These are phyloP conservation scores for Mylabris sibirica DNA, from an alignment of 2,888 invertebrate species.

Conservation along the genomic window DNA sequence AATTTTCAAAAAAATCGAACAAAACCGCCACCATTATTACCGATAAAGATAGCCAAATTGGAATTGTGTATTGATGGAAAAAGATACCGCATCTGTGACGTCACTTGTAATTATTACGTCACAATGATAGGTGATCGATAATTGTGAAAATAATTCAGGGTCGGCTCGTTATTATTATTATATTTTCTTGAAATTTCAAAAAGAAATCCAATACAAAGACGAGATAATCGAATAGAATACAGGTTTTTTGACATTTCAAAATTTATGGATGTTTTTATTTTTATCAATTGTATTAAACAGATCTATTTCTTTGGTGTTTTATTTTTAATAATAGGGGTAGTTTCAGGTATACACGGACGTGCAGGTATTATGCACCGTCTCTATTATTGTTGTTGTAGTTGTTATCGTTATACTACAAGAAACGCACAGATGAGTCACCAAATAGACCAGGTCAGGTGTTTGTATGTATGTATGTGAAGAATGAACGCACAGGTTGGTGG, in stretches of 20 bases:
- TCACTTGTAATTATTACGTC: background rate
- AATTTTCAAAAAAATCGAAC: background rate
- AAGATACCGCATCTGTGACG: background rate
- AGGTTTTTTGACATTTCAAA: background rate
- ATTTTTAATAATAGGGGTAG: background rate
- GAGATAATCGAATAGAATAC: no score
- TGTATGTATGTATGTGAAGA: background rate
- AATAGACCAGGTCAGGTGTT: conserved; percentile 7
- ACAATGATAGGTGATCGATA: background rate
- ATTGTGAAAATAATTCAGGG: background rate
- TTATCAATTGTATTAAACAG: background rate
- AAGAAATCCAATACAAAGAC: background rate
- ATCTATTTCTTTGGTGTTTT: background rate
- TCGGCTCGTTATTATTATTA: background rate
- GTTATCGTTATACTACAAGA: background rate
- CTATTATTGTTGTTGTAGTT: background rate
- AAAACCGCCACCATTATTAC: background rate
- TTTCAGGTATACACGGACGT: background rate
- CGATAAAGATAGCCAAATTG: background rate
- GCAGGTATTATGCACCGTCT: background rate
- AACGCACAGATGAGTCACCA: background rate
- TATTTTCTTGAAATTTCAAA: background rate
- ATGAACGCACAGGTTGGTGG: background rate
- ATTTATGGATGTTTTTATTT: background rate
- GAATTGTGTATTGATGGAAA: background rate